Evolutionary conservation across 2,113 vertebrate species (phyloP).

Genomic region (Miniopterus natalensis): DNA sequence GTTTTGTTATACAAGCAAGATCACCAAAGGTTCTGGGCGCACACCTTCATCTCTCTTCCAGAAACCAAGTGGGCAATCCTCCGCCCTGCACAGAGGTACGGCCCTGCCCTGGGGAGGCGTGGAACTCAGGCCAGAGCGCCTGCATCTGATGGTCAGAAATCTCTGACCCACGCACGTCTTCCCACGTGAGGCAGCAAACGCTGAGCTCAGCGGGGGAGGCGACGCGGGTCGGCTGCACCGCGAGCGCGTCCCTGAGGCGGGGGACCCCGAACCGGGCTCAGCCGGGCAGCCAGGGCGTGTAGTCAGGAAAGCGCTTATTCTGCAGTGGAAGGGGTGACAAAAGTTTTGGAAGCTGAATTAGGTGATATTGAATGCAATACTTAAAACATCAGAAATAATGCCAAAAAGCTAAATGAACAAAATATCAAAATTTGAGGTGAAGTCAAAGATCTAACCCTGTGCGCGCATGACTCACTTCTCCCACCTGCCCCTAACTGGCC

Average conservation of each 20-base stretch:
- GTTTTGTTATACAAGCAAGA: not conserved
- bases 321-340: not conserved
- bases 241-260: too few species aligned
- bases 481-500: not conserved
- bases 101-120: too few species aligned
- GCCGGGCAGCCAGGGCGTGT: too few species aligned
- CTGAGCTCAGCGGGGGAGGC: not conserved
- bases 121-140: not conserved
- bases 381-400: not conserved
- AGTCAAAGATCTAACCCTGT: too few species aligned
- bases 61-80: not conserved
- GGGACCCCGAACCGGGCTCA: too few species aligned
- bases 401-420: not conserved
- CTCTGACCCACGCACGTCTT: not conserved
- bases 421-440: not conserved
- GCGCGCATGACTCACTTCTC: rapidly evolving
- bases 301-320: too few species aligned
- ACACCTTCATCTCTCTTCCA: not conserved
- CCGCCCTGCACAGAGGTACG: rapidly evolving
- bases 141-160: not conserved
- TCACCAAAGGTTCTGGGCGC: not conserved
- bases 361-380: not conserved
- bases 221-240: too few species aligned
- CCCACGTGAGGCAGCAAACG: not conserved
- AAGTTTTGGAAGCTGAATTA: not conserved